These are phyloP conservation scores for Mohoua ochrocephala DNA, from an alignment of 2,113 vertebrate genomes.

Conservation along the genomic window DNA sequence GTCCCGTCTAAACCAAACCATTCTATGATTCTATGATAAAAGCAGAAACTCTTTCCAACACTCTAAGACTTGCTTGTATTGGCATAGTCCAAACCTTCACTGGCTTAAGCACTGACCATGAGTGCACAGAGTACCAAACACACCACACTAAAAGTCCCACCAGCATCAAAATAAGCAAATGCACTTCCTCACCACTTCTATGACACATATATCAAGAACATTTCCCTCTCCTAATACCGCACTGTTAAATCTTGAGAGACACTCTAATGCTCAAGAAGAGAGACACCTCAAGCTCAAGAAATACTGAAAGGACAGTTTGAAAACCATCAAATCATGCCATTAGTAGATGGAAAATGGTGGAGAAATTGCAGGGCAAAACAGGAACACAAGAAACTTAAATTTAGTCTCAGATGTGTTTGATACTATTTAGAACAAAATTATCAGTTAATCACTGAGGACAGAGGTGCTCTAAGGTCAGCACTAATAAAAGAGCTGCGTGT, in stretches of 20 bases:
- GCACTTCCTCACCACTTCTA: background rate
- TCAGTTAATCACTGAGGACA: background rate
- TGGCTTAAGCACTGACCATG: background rate
- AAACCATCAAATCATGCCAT: background rate
- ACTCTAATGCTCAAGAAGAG: background rate
- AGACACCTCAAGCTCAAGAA: background rate
- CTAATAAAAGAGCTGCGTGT: rapidly evolving
- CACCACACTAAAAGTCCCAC: background rate
- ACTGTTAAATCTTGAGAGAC: background rate
- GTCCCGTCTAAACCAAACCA: background rate
- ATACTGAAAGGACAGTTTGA: background rate
- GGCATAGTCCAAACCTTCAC: background rate
- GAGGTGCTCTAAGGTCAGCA: background rate
- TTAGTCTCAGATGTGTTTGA: background rate
- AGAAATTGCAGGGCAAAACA: background rate
- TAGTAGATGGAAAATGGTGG: background rate
- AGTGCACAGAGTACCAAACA: background rate
- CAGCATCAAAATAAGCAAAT: background rate
- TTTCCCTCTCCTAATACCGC: background rate
- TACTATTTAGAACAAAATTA: background rate
- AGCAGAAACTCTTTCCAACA: background rate
- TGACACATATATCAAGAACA: background rate
- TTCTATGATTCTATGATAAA: background rate
- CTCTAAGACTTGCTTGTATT: background rate
- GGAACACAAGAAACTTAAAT: background rate